Percentiles rank a stretch among this genome's conserved stretches.
These are phyloP conservation scores for Drosophila guanche DNA, from an alignment of 1,140 invertebrate species.

Conservation along the genomic window DNA sequence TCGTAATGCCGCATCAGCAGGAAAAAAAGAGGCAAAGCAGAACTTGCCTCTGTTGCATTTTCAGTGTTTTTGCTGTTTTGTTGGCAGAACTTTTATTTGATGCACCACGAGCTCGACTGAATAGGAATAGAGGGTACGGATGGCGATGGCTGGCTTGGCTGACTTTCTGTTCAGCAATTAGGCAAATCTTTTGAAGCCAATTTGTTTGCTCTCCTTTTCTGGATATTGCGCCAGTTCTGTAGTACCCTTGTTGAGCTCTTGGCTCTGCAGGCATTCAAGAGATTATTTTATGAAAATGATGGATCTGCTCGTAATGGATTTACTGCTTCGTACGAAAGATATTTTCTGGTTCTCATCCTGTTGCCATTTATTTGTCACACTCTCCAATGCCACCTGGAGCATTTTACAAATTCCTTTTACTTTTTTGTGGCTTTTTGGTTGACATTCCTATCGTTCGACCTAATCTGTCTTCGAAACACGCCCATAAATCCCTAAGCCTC, in stretches of 20 bases:
- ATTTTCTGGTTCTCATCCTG: no score
- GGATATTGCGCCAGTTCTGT: neutral
- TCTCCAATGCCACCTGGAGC: no score
- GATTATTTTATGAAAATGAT: no score
- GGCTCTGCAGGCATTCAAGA: no score
- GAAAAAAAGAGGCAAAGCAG: conserved; percentile 32
- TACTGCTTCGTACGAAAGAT: no score
- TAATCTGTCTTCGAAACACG: conserved; percentile 41
- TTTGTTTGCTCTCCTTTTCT: conserved; percentile 23
- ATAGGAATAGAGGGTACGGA: no score
- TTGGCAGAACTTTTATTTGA: conserved; percentile 43
- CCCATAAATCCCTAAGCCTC: conserved; percentile 45
- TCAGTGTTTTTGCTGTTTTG: conserved; percentile 24
- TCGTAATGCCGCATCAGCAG: conserved; percentile 41
- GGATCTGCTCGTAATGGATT: no score
- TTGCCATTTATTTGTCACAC: no score
- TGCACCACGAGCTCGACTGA: conserved; percentile 3
- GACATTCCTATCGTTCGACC: conserved; percentile 24
- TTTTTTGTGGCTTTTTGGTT: neutral
- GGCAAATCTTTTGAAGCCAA: conserved; percentile 42
- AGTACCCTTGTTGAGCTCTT: no score
- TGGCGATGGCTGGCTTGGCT: no score
- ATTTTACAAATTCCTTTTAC: no score
- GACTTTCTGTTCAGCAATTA: conserved; percentile 39
- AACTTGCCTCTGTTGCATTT: conserved; percentile 66